Conservation (phyloP, 2,797 vertebrate species). For the Smutsia temminckii region DNA sequence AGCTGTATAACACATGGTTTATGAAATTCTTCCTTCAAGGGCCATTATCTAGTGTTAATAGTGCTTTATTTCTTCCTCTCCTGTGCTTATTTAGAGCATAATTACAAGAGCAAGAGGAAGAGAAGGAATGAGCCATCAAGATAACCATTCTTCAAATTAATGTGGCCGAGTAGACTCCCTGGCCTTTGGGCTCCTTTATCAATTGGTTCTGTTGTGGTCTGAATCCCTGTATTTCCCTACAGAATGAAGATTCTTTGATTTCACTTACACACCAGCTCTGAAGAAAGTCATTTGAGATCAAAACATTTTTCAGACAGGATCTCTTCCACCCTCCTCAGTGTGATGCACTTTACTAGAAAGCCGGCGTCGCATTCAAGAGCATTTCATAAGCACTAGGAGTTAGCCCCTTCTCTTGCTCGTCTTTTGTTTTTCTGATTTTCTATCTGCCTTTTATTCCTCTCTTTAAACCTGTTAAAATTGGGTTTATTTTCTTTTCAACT, state of each 20-base stretch:
- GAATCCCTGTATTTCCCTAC: background rate
- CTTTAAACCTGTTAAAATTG: background rate
- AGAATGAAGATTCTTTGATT: conserved; percentile 47
- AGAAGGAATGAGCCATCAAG: background rate
- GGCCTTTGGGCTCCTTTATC: conserved; percentile 53
- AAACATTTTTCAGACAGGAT: conserved; percentile 39
- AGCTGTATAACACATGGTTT: conserved; percentile 64
- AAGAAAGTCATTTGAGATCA: conserved; percentile 48
- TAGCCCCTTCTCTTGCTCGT: background rate
- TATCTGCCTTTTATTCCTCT: background rate
- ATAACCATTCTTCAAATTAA: conserved; percentile 63
- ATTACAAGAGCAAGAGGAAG: conserved; percentile 55
- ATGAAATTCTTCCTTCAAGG: conserved; percentile 73
- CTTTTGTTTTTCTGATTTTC: background rate
- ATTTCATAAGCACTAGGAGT: background rate
- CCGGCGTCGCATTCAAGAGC: background rate
- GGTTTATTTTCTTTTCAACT: background rate
- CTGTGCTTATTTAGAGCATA: conserved; percentile 74
- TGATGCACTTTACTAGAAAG: background rate
- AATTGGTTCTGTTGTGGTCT: conserved; percentile 33
- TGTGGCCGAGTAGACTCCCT: background rate
- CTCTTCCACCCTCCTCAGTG: background rate
- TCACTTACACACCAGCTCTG: conserved; percentile 1
- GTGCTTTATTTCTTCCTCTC: conserved; percentile 73
- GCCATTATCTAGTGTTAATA: conserved; percentile 66